Base-by-base conservation (phyloP, 2,888 invertebrate genomes). In the Amaurobius ferox region DNA sequence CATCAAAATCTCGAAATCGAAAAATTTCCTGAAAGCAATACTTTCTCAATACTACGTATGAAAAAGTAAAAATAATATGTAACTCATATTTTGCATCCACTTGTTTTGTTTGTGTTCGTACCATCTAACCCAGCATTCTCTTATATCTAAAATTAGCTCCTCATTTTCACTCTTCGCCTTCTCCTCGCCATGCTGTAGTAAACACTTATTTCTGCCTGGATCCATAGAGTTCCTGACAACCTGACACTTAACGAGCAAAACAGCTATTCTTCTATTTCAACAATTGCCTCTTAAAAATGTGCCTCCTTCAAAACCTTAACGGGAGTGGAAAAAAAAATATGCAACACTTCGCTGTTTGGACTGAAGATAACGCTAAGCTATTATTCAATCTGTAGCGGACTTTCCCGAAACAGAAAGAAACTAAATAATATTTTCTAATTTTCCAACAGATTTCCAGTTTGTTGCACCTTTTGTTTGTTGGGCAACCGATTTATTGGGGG, bases 371-470 rank as follows among this genome's bases (percentile, higher is more conserved):
- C 74, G 70, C 19, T 40, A n/a, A 23, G 39, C 77, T 76, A 85
- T 85, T 85, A 85, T 85, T 85, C 72, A 85, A 77, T 85, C 71
- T 72, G 66, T n/a, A n/a, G n/a, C n/a, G 76, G 71, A 55, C 19
- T 64, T 32, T 61, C 61, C 26, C 61, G 32, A 74, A 55, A 48
- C 39, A 7, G 73, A 83, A 83, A 85, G 83, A 85, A 85, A 48
- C 83, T 9, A 85, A 85, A 85, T 85, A 85, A 85, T 85, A 85
- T 85, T 85, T 85, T 85, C 83, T 85, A 85, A 85, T 85, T 85
- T 85, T 85, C 83, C 83, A 39, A 85, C 83, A 85, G 77, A 77
- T 85, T 85, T 85, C 83, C 83, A 77, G 83, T 85, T 77, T 77
- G 83, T 71, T 85, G 83, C 83, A 77, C 77, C 83, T 85, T 85